phyloP scores from a whole-genome alignment of 1,140 invertebrate genomes.

The Penaeus indicus region DNA sequence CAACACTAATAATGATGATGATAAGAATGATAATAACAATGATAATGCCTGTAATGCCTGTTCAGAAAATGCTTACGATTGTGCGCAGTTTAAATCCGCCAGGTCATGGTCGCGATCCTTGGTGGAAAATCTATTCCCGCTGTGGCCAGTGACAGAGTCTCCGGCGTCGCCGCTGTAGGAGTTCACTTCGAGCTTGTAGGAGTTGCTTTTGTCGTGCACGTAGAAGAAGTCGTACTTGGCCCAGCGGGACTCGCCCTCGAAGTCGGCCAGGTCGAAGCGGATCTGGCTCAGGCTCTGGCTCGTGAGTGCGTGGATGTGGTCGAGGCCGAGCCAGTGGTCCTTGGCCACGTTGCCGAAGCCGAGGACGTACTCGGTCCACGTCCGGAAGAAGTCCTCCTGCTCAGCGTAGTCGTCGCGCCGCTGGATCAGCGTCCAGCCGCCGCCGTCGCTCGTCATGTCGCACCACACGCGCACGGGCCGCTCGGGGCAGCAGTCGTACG shows the following conservation, averaged over 20 bases:
- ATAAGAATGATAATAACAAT: too few species aligned
- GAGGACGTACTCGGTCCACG: constrained; percentile 73
- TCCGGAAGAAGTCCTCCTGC: constrained; percentile 67
- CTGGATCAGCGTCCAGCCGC: constrained; percentile 70
- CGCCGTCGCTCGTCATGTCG: constrained; percentile 64
- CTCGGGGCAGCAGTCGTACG: constrained; percentile 7
- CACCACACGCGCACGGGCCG: constrained; percentile 67
- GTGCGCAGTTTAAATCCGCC: constrained; percentile 66
- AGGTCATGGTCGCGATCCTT: constrained; percentile 67
- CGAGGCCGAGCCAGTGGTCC: constrained; percentile 71
- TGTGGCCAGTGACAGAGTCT: constrained; percentile 57
- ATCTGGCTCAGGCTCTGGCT: constrained; percentile 57
- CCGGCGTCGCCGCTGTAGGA: constrained; percentile 65
- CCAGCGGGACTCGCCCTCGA: constrained; percentile 60
- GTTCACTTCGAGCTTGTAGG: constrained; percentile 62
- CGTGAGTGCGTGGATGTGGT: constrained; percentile 65
- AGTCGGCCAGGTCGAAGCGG: constrained; percentile 67
- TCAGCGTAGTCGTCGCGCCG: constrained; percentile 55
- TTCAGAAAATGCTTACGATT: constrained; percentile 47
- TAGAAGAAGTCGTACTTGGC: constrained; percentile 66
- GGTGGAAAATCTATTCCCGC: constrained; percentile 67
- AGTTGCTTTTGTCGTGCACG: constrained; percentile 57
- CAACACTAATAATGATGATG: not conserved
- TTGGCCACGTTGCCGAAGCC: constrained; percentile 72
- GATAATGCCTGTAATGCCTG: too few species aligned